Percentiles rank a stretch among this genome's conserved stretches.
Conservation (phyloP, 2,113 vertebrate genomes). For the Rhipidura dahli region DNA sequence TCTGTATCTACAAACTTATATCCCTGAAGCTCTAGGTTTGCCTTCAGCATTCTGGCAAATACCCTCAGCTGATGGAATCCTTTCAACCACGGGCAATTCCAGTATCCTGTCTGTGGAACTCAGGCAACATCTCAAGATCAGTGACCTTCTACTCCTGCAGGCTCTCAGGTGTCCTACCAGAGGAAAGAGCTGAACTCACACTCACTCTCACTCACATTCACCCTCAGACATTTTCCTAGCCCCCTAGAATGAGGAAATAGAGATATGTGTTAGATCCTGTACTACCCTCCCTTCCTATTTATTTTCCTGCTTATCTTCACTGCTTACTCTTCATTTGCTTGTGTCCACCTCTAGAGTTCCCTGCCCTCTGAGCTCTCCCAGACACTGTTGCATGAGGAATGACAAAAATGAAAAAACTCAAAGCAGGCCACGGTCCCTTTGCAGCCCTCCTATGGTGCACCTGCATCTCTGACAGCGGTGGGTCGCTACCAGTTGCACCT, state of each 20-base stretch:
- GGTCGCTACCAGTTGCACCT: not conserved
- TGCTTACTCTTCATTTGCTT: not conserved
- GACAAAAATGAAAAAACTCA: not conserved
- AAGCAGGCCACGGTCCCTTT: not conserved
- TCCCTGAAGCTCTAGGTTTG: not conserved
- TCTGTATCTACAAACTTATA: not conserved
- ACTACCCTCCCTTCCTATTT: rapidly evolving
- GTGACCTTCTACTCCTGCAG: not conserved
- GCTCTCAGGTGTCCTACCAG: not conserved
- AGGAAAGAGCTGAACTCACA: not conserved
- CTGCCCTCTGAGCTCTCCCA: not conserved
- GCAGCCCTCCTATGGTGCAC: not conserved
- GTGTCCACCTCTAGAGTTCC: not conserved
- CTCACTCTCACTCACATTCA: not conserved
- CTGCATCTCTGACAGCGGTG: not conserved
- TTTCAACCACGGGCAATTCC: not conserved
- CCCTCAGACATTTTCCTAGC: not conserved
- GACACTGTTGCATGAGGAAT: not conserved
- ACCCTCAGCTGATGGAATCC: not conserved
- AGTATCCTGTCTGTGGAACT: not conserved
- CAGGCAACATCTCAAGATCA: not conserved
- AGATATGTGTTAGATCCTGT: not conserved
- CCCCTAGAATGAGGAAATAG: not conserved
- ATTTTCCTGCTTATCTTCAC: not conserved
- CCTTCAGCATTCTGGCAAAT: not conserved